Evolutionary conservation across 2,797 vertebrate species (phyloP).

Genomic region (Enteromius unitaeniatus): DNA sequence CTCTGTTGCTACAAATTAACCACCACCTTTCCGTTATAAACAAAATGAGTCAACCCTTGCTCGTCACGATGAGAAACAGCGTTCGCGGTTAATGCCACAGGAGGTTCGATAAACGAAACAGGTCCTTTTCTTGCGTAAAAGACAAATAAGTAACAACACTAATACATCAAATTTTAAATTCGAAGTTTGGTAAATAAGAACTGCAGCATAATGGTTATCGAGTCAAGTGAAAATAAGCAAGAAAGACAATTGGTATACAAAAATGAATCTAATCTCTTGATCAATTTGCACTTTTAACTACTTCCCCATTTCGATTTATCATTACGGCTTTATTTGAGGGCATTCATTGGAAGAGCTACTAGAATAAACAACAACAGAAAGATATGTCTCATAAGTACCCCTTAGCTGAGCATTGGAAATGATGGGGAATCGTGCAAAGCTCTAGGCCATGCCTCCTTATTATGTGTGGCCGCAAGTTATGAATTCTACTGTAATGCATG

Average conservation of each 20-base stretch:
- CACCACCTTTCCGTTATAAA: conserved; percentile 58
- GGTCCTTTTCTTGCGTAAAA: conserved; percentile 68
- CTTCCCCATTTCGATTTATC: conserved; percentile 72
- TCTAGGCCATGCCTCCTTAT: conserved; percentile 62
- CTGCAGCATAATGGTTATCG: conserved; percentile 85
- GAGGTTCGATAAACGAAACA: conserved; percentile 78
- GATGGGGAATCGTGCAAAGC: conserved; percentile 72
- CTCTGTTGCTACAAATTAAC: background rate
- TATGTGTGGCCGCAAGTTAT: conserved; percentile 71
- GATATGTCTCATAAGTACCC: conserved; percentile 14
- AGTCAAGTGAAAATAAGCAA: conserved; percentile 81
- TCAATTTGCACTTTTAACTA: conserved; percentile 69
- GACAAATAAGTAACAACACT: conserved; percentile 83
- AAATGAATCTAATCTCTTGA: conserved; percentile 61
- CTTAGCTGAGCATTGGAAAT: conserved; percentile 40
- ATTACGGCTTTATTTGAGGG: conserved; percentile 64
- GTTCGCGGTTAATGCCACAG: conserved; percentile 73
- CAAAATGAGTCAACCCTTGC: conserved; percentile 46
- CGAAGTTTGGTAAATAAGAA: conserved; percentile 84
- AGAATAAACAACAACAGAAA: conserved; percentile 37
- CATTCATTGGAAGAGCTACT: conserved; percentile 54
- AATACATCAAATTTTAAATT: conserved; percentile 87
- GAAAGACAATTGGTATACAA: conserved; percentile 76
- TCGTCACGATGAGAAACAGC: conserved; percentile 45
- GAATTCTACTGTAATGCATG: conserved; percentile 60